Base-by-base conservation (phyloP, 2,888 invertebrate species). In the Nasonia oneida region DNA sequence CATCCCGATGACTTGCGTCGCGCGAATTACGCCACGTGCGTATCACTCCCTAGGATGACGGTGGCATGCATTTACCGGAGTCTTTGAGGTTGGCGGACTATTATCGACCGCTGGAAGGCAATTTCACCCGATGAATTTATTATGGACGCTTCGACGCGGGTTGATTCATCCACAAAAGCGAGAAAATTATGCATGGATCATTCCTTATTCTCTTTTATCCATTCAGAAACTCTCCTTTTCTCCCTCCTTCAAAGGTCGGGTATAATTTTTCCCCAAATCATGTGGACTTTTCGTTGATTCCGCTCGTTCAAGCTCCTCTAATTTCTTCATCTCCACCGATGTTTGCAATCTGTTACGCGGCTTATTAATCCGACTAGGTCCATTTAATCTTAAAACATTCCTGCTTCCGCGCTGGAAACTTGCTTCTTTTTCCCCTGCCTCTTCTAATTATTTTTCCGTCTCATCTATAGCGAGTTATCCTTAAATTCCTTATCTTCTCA, bases 1-100 rank as follows among this genome's bases (percentile, higher is more conserved):
- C 89, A 92, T 92, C 91, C 89, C 89, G 89, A 91, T 93, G 93
- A 93, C 93, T 92, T 92, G 93, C 93, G 92, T 77, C 87, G 88
- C 89, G 89, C 90, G 91, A 91, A 92, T 92, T 92, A 92, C 91
- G 89, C 90, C 89, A 90, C 89, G 88, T 89, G 86, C 88, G 87
- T 89, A 90, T 91, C 89, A 86, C 87, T 86, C 89, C 88, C 87
- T 86, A 85, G 81, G 84, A 86, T 81, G 86, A 88, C 70, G 87
- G 87, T 84, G 87, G 86, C 87, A 84, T 86, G 86, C 18, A 57
- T 47, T 23, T 23, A 42, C 10, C 5, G 18, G 6, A 77, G 57
- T 76, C 76, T 76, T 57, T 5, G 81, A 57, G 50, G 1, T 23
- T 64, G 53, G 5, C 23, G 15, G 14, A 71, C 23, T 61, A 91